phyloP scores from a whole-genome alignment of 2,888 invertebrate genomes.

The Diplazon laetatorius region DNA sequence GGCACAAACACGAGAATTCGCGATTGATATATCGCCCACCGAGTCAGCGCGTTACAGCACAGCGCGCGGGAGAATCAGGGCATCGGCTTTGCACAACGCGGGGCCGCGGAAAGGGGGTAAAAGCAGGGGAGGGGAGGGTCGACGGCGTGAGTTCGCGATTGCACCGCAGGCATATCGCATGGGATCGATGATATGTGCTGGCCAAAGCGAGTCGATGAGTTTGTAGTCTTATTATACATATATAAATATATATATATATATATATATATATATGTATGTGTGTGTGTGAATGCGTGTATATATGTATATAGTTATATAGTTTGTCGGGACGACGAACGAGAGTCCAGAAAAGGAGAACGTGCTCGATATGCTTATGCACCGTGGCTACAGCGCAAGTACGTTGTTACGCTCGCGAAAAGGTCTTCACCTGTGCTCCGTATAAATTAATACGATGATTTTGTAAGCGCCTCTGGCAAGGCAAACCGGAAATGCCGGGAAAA shows the following conservation, averaged over 20 bases:
- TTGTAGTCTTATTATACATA: constrained; percentile 25
- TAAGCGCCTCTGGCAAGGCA: neutral
- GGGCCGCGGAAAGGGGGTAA: constrained; percentile 34
- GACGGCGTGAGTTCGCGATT: constrained; percentile 27
- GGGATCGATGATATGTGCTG: constrained; percentile 55
- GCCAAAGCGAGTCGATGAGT: constrained; percentile 34
- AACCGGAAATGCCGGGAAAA: constrained; percentile 48
- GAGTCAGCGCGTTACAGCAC: constrained; percentile 58
- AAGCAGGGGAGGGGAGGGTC: constrained; percentile 9
- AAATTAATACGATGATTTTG: constrained; percentile 4
- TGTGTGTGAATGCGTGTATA: constrained; percentile 12
- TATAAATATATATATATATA: constrained; percentile 26
- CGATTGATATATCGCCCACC: constrained; percentile 28
- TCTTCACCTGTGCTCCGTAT: constrained; percentile 34
- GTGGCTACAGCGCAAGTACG: constrained; percentile 2
- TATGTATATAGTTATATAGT: constrained; percentile 7
- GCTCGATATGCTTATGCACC: constrained; percentile 36
- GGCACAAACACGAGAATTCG: neutral
- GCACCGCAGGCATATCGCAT: constrained; percentile 39
- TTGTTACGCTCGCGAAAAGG: constrained; percentile 27
- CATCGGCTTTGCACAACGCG: constrained; percentile 49
- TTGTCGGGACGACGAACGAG: neutral
- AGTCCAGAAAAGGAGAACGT: constrained; percentile 55
- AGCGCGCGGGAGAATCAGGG: constrained; percentile 54
- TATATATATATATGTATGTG: constrained; percentile 15